Base-by-base conservation (phyloP, 2,888 invertebrate species). In the Stomorhina lunata region DNA sequence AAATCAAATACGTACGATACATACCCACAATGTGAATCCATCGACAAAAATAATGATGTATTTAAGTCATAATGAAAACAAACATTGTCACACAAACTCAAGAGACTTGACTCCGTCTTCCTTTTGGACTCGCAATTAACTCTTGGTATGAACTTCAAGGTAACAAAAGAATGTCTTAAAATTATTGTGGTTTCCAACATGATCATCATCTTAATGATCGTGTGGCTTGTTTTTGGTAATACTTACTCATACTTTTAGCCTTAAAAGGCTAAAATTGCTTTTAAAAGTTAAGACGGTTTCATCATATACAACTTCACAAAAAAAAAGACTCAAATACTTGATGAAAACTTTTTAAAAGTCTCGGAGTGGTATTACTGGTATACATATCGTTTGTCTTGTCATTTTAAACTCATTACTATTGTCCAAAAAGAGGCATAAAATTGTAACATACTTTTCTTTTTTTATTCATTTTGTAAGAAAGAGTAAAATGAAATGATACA, bases 31-130 rank as follows among this genome's bases (percentile, higher is more conserved):
- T n/a, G n/a, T n/a, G n/a, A n/a, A n/a, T n/a, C 29, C 25, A 29
- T 20, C 20, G 40, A 43, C 40, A 45, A 69, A 75, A 76, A 81
- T 71, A 81, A 77, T 81, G 81, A 76, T 77, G 81, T 59, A 76
- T 72, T 81, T 66, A 71, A 76, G 68, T 78, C 61, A 81, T 78
- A 72, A 77, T 81, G 65, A 63, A 63, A 81, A 57, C 66, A 71
- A 68, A 40, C 37, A 57, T 57, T 71, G 57, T 55, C 55, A 27
- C 29, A 32, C 57, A 45, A 7, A 43, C 45, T 22, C 32, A 22
- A 15, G 22, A 20, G 1, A 27, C 12, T 10, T n/a, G 22, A 40
- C 29, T 63, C 29, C 57, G n/a, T n/a, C n/a, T 55, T 53, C 17
- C 20, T 57, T 53, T 63, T 17, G 34, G 22, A 22, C 9, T 22